A percentile compares a stretch with the other conserved stretches of the same genome.
phyloP scores from a whole-genome alignment of 2,797 vertebrate species.

The Scomberomorus guttatus region DNA sequence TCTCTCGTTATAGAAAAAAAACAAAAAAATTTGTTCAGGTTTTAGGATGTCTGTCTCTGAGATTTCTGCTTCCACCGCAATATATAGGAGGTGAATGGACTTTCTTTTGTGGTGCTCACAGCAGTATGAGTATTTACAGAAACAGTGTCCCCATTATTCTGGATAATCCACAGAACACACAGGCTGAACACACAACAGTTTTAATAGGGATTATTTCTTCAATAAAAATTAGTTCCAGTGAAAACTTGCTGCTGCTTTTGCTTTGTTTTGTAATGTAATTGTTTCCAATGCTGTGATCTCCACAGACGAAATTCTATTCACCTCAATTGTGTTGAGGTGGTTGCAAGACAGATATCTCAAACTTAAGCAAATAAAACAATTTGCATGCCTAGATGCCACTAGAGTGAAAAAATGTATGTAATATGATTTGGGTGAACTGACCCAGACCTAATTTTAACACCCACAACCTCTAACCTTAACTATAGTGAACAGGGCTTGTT shows the following conservation, averaged over 20 bases:
- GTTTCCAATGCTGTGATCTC: background rate
- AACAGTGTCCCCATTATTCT: background rate
- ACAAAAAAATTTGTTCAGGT: background rate
- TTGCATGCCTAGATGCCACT: background rate
- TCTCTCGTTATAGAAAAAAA: background rate
- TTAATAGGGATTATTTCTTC: no score
- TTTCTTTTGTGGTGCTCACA: background rate
- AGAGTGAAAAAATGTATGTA: background rate
- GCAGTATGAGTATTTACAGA: background rate
- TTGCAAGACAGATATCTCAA: background rate
- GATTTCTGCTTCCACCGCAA: background rate
- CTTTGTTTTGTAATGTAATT: background rate
- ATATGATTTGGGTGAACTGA: slow-evolving; percentile 14
- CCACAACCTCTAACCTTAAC: slow-evolving; percentile 16
- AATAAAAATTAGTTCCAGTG: background rate
- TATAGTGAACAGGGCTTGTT: slow-evolving; percentile 15
- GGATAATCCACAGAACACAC: background rate
- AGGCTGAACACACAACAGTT: no score
- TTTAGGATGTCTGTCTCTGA: background rate
- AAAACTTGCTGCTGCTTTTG: background rate
- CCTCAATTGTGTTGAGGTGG: background rate
- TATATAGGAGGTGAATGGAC: background rate
- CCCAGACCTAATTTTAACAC: slow-evolving; percentile 30
- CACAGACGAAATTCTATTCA: background rate
- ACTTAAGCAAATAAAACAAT: slow-evolving; percentile 2